Base-by-base conservation (phyloP, 2,113 vertebrate species). In the Neolamprologus variostigma region DNA sequence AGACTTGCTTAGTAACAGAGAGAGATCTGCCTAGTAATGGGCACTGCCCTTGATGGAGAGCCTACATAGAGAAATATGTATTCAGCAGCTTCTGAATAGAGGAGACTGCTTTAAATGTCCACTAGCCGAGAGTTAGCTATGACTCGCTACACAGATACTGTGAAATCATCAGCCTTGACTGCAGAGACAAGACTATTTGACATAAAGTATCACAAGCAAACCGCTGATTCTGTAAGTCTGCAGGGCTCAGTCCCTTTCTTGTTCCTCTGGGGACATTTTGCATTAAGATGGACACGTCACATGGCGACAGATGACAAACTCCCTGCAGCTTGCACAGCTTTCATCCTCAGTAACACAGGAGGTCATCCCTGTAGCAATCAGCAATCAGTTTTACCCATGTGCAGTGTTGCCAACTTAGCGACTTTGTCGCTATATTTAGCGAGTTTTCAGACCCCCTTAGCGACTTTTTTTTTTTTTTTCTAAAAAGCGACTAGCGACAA, bases 341-440 rank as follows among this genome's bases (percentile, higher is more conserved):
- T 82, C 76, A 76, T 31, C 86, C 82, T 35, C 53, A 82, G 51
- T 68, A 59, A 47, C 73, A 79, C 28, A 5, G 53, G 82, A 92
- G 73, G 87, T 89, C 68, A 78, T 50, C 84, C 82, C 63, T 16
- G 33, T 8, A 84, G 89, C 85, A 80, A 81, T 92, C 85, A 87
- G 80, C 80, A 86, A 86, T 91, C 88, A 86, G 81, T 94, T 95
- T 94, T 93, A 95, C 92, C 93, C 93, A 93, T 90, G 68, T 84
- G 91, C 53, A 23, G 53, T 55, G 54, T 26, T 57, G 54, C 3
- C 23, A 57, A 57, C 54, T 57, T 57, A 26, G 23, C 54, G 23
- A 26, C 12, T 57, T 26, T 57, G 21, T 26, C 54, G 21, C 21
- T 55, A 55, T 55, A 55, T 55, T 55, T 23, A 55, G 53, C 21